Evolutionary conservation across 1,140 invertebrate genomes (phyloP), one percentile per base, ranked within the genome.

Genomic region (Cotesia typhae): DNA sequence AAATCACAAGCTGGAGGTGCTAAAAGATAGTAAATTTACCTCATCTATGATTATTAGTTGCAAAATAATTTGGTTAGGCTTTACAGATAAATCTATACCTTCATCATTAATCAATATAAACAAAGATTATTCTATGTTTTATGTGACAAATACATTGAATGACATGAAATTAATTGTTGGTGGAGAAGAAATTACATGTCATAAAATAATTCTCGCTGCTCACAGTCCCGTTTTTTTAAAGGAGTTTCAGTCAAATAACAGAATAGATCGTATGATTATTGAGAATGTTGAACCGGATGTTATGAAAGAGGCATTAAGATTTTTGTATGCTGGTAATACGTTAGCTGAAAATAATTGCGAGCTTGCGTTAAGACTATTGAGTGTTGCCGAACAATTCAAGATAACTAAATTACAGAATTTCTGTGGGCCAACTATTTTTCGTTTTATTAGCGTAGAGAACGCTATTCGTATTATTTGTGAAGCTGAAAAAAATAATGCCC

Each of bases 341-440:
- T 12, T 61, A 12, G 20, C 17, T 35, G 60, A 61, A 61, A 3
- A 61, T 12, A 35, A 37, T 61, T 20, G 4, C 3, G 60, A 61
- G 4, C 17, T 28, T 12, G 12, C 10, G 5, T 61, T 61, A 12
- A 20, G 35, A 61, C 20, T 61, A 12, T 12, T 61, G 6, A 35
- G 3, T 61, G 60, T 37, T 37, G 60, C 60, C 9, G 35, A 61
- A 12, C 20, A 2, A 61, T 61, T 35, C 10, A 20, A 61, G 35
- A 35, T 61, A 61, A 35, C 4, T 61, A 28, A 61, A 35, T 37
- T 61, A 61, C 17, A 61, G 14, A 61, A 61, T 12, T 12, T 6
- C 4, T 61, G 60, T 37, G 60, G 17, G 12, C 35, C 35, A 61
- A 61, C 17, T 61, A 61, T 61, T 61, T 37, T 61, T 37, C 17